Evolutionary conservation across 1,140 invertebrate genomes (phyloP).

Genomic region (Venustaconcha ellipsiformis): DNA sequence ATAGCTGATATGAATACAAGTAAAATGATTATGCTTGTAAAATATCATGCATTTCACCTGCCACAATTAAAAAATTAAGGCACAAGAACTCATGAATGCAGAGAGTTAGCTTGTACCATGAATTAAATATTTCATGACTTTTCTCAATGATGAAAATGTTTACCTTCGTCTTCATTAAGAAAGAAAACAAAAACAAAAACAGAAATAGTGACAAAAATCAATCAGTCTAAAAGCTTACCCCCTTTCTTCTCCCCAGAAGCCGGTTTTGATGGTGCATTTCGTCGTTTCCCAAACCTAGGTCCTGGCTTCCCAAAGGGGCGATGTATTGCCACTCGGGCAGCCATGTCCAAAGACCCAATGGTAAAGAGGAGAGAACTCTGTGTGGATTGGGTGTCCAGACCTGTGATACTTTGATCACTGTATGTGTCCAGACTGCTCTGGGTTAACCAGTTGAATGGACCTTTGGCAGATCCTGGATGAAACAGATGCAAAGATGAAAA

Average conservation of each 20-base stretch:
- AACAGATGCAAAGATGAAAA: neutral
- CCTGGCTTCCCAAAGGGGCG: constrained; percentile 29
- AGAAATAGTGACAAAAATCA: too few relatives aligned
- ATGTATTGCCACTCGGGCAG: constrained; percentile 8
- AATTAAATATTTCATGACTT: too few relatives aligned
- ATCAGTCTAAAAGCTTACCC: neutral
- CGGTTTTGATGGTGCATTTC: neutral
- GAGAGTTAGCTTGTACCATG: too few relatives aligned
- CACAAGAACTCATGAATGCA: too few relatives aligned
- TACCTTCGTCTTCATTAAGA: too few relatives aligned
- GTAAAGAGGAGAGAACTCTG: constrained; percentile 60
- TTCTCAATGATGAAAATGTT: too few relatives aligned
- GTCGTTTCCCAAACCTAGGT: constrained; percentile 36
- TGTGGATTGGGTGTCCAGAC: constrained; percentile 36
- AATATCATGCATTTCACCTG: too few relatives aligned
- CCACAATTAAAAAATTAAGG: too few relatives aligned
- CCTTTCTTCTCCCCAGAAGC: constrained; percentile 6
- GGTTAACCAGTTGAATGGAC: constrained; percentile 69
- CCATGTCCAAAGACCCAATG: constrained; percentile 44
- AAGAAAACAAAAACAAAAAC: too few relatives aligned
- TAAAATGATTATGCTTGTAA: too few relatives aligned
- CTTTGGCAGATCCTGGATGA: constrained; percentile 40
- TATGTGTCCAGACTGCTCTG: constrained; percentile 68
- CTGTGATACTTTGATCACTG: constrained; percentile 43
- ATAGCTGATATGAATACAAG: too few relatives aligned